Conservation (phyloP, 2,797 vertebrate species). For the Pipistrellus kuhlii region DNA sequence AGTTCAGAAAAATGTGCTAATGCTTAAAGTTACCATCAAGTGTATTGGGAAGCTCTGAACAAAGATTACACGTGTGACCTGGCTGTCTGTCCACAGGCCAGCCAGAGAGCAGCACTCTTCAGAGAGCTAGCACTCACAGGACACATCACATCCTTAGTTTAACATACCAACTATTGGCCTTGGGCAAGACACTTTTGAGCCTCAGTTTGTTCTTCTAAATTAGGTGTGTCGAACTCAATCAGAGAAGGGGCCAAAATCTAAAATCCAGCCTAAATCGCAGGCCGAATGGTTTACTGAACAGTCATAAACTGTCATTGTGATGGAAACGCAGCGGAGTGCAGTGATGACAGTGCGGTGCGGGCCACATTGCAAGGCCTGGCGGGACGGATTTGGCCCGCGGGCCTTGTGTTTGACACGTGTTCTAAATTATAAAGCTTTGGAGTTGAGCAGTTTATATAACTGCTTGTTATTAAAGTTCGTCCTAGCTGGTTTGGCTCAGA, state of each 20-base stretch:
- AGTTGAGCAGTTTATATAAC: not conserved
- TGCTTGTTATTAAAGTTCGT: not conserved
- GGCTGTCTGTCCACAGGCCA: not conserved
- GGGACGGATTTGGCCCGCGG: too few species aligned
- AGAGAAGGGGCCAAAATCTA: too few species aligned
- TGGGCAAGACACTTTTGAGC: not conserved
- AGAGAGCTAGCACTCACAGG: not conserved
- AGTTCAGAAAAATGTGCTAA: not conserved
- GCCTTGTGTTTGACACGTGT: too few species aligned
- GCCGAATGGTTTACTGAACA: too few species aligned
- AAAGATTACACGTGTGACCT: not conserved
- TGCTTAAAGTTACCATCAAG: not conserved
- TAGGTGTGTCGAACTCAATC: too few species aligned
- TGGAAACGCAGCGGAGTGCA: too few species aligned
- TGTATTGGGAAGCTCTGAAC: not conserved
- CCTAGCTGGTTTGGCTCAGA: too few species aligned
- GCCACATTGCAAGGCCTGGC: too few species aligned
- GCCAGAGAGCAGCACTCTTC: not conserved
- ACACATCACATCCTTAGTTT: accelerated
- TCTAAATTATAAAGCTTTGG: not conserved
- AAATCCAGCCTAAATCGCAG: too few species aligned
- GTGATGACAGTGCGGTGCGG: too few species aligned
- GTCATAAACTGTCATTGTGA: too few species aligned
- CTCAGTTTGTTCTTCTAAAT: not conserved
- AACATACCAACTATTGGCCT: not conserved